phyloP scores from a whole-genome alignment of 2,797 vertebrate genomes.

The Syndactyla subalaris region DNA sequence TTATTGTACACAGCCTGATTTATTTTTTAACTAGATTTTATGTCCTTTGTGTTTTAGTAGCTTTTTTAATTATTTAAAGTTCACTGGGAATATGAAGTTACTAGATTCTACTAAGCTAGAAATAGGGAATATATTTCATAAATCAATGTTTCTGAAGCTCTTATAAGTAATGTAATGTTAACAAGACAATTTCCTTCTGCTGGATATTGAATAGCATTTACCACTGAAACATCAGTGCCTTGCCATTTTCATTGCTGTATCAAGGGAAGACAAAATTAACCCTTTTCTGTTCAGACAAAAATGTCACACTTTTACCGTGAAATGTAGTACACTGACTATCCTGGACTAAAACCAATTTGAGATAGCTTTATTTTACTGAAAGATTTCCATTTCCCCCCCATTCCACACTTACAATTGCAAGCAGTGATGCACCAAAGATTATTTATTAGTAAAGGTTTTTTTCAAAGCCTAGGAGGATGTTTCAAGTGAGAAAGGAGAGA shows the following conservation, averaged over 20 bases:
- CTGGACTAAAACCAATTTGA: not conserved
- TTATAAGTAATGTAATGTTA: not conserved
- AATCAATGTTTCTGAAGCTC: not conserved
- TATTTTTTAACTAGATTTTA: not conserved
- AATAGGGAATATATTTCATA: not conserved
- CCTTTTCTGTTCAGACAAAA: not conserved
- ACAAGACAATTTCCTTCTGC: not conserved
- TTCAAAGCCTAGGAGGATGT: not conserved
- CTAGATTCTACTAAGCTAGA: not conserved
- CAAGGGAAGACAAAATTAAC: not conserved
- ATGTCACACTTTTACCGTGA: not conserved
- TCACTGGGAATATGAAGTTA: not conserved
- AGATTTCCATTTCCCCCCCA: not conserved
- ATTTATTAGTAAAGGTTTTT: not conserved
- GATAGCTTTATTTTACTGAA: not conserved
- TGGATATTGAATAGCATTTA: not conserved
- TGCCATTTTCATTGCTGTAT: not conserved
- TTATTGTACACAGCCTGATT: not conserved
- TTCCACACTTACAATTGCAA: not conserved
- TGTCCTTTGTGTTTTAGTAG: not conserved
- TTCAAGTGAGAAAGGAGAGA: not conserved
- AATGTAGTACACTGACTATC: not conserved
- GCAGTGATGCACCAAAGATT: not conserved
- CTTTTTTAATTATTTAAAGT: not conserved
- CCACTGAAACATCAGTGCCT: not conserved